These are phyloP conservation scores for Eurosta solidaginis DNA, from an alignment of 1,140 invertebrate species.

Conservation along the genomic window DNA sequence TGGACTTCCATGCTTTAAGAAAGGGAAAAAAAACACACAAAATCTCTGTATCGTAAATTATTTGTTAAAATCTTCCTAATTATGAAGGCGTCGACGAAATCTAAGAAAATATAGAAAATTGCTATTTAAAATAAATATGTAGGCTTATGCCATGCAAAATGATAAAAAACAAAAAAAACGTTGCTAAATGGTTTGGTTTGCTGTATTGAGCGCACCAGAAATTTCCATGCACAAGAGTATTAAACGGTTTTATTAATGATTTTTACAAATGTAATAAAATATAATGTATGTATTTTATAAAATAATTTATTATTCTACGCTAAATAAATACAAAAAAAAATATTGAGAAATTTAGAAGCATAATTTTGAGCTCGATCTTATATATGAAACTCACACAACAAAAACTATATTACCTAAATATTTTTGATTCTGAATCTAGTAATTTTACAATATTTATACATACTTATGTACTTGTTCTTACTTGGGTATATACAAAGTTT, in stretches of 20 bases:
- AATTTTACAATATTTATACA: too few species aligned
- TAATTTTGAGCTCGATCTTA: conserved; percentile 2
- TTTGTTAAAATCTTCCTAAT: conserved; percentile 17
- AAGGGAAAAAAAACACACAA: not conserved
- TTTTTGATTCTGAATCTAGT: too few species aligned
- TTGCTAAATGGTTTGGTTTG: not conserved
- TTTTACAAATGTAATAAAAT: not conserved
- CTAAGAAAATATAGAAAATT: not conserved
- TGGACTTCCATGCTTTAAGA: conserved; percentile 6
- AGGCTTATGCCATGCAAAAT: not conserved
- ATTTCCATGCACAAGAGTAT: conserved; percentile 25
- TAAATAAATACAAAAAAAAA: not conserved
- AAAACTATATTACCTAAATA: too few species aligned
- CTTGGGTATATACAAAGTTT: too few species aligned
- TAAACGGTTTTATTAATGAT: not conserved
- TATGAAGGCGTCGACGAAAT: not conserved
- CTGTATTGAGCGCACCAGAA: not conserved
- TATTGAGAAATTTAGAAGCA: not conserved
- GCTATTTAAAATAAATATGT: not conserved
- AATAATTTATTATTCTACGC: not conserved
- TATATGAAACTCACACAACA: too few species aligned
- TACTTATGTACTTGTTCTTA: too few species aligned
- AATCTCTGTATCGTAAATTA: not conserved
- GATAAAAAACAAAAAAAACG: not conserved
- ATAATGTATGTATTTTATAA: conserved; percentile 14